Base-by-base conservation (phyloP, 2,888 invertebrate genomes). In the Oligia fasciuncula region DNA sequence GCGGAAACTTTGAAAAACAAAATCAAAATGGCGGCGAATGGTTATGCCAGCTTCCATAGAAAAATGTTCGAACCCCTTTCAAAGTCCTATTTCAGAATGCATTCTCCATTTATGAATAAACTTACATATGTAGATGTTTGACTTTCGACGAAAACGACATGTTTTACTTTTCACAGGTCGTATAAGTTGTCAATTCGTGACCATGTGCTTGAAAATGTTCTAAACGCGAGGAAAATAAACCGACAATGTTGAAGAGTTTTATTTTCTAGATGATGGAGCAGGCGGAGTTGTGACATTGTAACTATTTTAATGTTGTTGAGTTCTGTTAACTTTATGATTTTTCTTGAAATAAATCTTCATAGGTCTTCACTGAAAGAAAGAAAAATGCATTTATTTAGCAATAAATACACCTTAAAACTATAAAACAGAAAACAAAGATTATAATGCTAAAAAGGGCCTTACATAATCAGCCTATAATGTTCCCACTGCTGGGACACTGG, bases 221-320 rank as follows among this genome's bases (percentile, higher is more conserved):
- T 65, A 29, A 57, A 57, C 86, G 86, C 75, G 84, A 69, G 57
- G 13, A n/a, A 86, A 62, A 86, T 86, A 83, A 69, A 78, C 67
- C 14, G 35, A n/a, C 62, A 57, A 69, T 75, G 60, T 71, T 62
- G 8, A 40, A 46, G 4, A 57, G 65, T 77, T 84, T 77, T 85
- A 74, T 86, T 72, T 71, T 65, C 9, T 11, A 6, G 19, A 35
- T 62, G 60, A 43, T 43, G 68, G n/a, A 35, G 29, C 23, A 9
- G 69, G 5, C 0, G 8, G 3, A 54, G 35, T 63, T 72, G 43
- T 51, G n/a, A 67, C 54, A 43, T 63, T 71, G 79, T 54, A 35
- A 43, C 60, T 40, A 35, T 79, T 79, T 71, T 13, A 40, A 78
- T 54, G 23, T 57, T 29, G 23, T 57, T 49, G 66, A 46, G 4